phyloP scores from a whole-genome alignment of 2,888 invertebrate genomes.

The Cheilosia scutellata region DNA sequence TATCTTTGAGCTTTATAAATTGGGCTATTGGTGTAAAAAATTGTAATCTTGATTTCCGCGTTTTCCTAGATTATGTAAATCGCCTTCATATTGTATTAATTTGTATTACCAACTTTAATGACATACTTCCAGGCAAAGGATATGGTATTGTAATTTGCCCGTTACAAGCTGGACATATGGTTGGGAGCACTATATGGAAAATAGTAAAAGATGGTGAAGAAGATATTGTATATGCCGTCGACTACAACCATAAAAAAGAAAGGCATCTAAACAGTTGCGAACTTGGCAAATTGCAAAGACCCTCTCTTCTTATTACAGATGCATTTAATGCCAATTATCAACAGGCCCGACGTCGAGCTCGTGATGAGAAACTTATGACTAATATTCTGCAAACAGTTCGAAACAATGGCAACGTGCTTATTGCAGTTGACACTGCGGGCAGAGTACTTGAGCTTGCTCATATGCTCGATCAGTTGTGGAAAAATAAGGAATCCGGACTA shows the following conservation, averaged over 20 bases:
- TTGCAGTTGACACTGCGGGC: conserved; percentile 98
- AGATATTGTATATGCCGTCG: conserved; percentile 98
- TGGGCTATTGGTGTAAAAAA: too few species aligned
- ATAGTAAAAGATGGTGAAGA: conserved; percentile 99
- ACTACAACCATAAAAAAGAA: conserved; percentile 99
- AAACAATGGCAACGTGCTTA: conserved; percentile 97
- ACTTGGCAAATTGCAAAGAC: conserved; percentile 94
- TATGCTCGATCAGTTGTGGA: conserved; percentile 97
- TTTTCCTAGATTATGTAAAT: too few species aligned
- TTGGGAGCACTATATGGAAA: conserved; percentile 99
- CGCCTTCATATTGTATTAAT: background rate
- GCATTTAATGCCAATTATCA: conserved; percentile 97
- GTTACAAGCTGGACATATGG: conserved; percentile 98
- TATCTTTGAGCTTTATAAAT: too few species aligned
- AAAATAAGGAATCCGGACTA: conserved; percentile 97
- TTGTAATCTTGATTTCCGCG: too few species aligned
- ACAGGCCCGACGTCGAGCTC: conserved; percentile 93
- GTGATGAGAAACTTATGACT: conserved; percentile 99
- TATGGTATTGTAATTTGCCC: conserved; percentile 98
- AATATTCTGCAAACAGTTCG: conserved; percentile 97
- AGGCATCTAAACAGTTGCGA: conserved; percentile 98
- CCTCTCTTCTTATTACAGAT: conserved; percentile 97
- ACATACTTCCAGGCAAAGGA: conserved; percentile 90
- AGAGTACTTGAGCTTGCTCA: conserved; percentile 97
- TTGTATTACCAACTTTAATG: background rate